phyloP scores from a whole-genome alignment of 2,797 vertebrate species.

The Macrochelys suwanniensis region DNA sequence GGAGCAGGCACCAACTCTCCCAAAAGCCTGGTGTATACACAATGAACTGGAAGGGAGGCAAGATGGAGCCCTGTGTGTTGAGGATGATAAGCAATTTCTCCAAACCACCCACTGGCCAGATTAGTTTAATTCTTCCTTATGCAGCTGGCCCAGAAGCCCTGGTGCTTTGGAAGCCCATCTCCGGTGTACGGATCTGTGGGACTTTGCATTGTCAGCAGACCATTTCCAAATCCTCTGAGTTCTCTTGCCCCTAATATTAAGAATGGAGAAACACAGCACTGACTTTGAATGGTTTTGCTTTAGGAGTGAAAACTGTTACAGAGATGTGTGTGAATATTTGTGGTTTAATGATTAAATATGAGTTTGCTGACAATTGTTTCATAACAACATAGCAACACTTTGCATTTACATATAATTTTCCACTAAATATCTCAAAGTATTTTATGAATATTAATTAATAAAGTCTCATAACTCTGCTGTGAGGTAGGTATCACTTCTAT shows the following conservation, averaged over 20 bases:
- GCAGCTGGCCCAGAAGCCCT: background rate
- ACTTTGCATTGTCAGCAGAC: background rate
- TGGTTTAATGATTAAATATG: slow-evolving; percentile 24
- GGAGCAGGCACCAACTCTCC: background rate
- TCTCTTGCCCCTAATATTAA: background rate
- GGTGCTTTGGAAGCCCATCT: background rate
- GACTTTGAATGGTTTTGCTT: background rate
- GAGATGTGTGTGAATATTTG: background rate
- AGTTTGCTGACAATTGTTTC: background rate
- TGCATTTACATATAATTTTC: slow-evolving; percentile 32
- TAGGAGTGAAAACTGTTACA: background rate
- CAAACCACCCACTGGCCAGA: background rate
- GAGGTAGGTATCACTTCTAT: background rate
- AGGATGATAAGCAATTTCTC: background rate
- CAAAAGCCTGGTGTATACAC: background rate
- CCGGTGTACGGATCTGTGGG: background rate
- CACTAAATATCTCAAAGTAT: slow-evolving; percentile 22
- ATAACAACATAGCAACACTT: background rate
- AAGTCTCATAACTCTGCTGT: slow-evolving; percentile 8
- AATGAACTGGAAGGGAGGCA: background rate
- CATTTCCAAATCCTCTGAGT: background rate
- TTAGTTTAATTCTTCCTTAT: background rate
- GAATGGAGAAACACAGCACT: background rate
- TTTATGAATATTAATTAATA: slow-evolving; percentile 31
- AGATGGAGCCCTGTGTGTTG: background rate